Evolutionary conservation across 2,797 vertebrate genomes (phyloP).

Genomic region (Thaleichthys pacificus): DNA sequence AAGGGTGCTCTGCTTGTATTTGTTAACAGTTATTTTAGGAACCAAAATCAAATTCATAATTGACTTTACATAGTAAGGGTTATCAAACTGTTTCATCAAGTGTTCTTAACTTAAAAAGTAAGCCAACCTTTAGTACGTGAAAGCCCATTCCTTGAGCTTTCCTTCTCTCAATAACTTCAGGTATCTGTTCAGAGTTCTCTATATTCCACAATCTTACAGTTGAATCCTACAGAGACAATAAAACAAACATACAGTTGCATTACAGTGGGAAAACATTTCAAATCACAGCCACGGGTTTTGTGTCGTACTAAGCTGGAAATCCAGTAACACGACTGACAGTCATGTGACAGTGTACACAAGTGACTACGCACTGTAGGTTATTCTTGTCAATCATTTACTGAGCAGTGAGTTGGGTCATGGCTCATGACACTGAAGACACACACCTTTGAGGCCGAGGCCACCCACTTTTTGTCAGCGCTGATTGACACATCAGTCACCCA

Average conservation of each 20-base stretch:
- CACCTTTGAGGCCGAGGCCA: slow-evolving; percentile 81
- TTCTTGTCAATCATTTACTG: slow-evolving; percentile 2
- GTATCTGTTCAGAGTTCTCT: slow-evolving; percentile 66
- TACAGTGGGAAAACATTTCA: neutral
- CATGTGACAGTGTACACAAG: neutral
- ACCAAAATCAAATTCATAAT: neutral
- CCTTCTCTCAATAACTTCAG: slow-evolving; percentile 58
- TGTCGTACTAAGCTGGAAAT: neutral
- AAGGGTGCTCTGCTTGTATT: neutral
- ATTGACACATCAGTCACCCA: slow-evolving; percentile 81
- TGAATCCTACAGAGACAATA: slow-evolving; percentile 60
- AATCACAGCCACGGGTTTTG: neutral
- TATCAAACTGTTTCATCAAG: neutral
- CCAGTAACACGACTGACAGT: too few relatives aligned
- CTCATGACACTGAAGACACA: slow-evolving; percentile 4
- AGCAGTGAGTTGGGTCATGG: neutral
- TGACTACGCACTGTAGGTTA: neutral
- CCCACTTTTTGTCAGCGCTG: slow-evolving; percentile 68
- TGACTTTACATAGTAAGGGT: neutral
- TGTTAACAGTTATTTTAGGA: neutral
- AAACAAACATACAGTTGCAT: neutral
- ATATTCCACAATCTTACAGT: slow-evolving; percentile 78
- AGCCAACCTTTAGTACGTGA: slow-evolving; percentile 62
- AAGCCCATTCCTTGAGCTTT: slow-evolving; percentile 50
- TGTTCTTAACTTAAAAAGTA: neutral